These are phyloP conservation scores for Fistularia commersonii DNA, from an alignment of 2,797 vertebrate species.

Conservation along the genomic window DNA sequence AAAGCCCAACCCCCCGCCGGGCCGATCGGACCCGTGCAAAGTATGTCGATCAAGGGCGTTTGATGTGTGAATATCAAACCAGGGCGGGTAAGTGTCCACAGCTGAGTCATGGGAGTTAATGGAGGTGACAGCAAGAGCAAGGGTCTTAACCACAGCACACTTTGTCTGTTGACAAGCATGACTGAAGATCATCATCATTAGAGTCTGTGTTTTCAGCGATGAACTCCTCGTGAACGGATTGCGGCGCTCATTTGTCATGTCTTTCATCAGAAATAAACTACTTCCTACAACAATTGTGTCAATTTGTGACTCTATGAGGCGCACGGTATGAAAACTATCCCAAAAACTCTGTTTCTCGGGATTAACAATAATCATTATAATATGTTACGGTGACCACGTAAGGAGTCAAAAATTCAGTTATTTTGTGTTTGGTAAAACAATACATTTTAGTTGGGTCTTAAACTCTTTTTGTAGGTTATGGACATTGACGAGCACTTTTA, in stretches of 20 bases:
- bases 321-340: no score
- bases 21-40: background rate
- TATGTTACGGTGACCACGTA: no score
- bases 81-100: constrained; percentile 43
- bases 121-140: constrained; percentile 32
- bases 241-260: constrained; percentile 61
- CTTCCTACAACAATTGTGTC: no score
- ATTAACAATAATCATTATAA: no score
- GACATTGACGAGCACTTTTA: no score
- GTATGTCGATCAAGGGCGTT: constrained; percentile 32
- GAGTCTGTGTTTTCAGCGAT: constrained; percentile 33
- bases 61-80: constrained; percentile 55
- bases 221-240: constrained; percentile 51
- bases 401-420: no score
- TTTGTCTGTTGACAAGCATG: constrained; percentile 53
- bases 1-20: constrained; percentile 29
- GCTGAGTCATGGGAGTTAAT: constrained; percentile 67
- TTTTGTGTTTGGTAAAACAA: no score
- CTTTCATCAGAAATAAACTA: constrained; percentile 18
- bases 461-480: no score
- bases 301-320: no score
- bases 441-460: no score
- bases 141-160: constrained; percentile 32
- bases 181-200: constrained; percentile 65
- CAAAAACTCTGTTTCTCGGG: no score